Evolutionary conservation across 1,140 invertebrate species (phyloP), one percentile per base, ranked within the genome.

Genomic region (Macrotrachela quadricornifera): DNA sequence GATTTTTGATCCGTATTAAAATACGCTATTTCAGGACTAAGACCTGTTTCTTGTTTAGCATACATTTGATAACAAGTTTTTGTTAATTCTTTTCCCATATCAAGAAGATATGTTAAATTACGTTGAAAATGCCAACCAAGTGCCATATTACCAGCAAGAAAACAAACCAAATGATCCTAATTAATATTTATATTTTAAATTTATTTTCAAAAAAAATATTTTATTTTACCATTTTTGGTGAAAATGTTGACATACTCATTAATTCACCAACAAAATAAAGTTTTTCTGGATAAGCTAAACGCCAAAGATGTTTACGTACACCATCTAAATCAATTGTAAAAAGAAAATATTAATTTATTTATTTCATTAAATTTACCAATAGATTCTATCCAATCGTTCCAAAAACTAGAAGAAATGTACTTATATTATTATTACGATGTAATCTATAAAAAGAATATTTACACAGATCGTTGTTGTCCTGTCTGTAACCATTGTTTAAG

Each of bases 151-250:
- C 92, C 92, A 60, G 88, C 86, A 54, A 83, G 77, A 67, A 97
- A 99, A 66, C 92, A 99, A 0, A 85, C 87, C 50, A 97, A 70
- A 71, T 97, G 90, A 65, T 94, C 92, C 91, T 97, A 96, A 75
- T 96, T 97, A 30, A 4, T 8, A 30, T 4, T 30, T 8, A 30
- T 4, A 30, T 30, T 4, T 4, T 30, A 30, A 30, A 30, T 30
- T n/a, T n/a, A n/a, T n/a, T n/a, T n/a, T n/a, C n/a, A n/a, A 30
- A 54, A 39, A 30, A 30, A 30, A 30, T 30, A 8, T 4, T 30
- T 8, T 2, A 30, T 30, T 8, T 4, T 30, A 30, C 21, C 21
- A 30, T 30, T 30, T 30, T 30, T 30, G 21, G 21, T 30, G 21
- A 30, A 8, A 30, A 30, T 4, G 21, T 4, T 4, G 21, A 30